These are phyloP conservation scores for Todiramphus chloris DNA, from an alignment of 2,113 vertebrate species.

Conservation along the genomic window DNA sequence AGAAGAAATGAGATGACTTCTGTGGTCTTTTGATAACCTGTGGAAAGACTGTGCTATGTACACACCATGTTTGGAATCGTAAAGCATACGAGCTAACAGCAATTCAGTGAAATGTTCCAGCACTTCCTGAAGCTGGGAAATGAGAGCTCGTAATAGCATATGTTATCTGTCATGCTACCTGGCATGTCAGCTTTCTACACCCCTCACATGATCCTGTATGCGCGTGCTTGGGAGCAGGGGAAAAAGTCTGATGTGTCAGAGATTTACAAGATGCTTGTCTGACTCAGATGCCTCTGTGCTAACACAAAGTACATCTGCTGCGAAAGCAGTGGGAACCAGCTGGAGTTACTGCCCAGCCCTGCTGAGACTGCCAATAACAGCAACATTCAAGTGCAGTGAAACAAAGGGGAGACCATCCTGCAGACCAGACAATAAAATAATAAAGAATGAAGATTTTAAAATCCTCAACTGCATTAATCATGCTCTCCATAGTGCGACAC, in stretches of 20 bases:
- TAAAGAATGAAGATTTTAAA: not conserved
- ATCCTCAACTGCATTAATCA: rapidly evolving
- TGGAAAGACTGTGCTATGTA: not conserved
- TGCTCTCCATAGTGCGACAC: too few relatives aligned
- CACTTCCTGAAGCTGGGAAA: not conserved
- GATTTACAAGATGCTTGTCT: not conserved
- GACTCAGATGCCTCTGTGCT: not conserved
- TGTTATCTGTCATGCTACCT: not conserved
- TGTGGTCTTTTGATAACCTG: not conserved
- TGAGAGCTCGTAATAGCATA: not conserved
- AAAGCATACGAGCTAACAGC: not conserved
- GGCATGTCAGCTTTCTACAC: not conserved
- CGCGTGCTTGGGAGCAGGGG: not conserved
- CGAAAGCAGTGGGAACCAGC: not conserved
- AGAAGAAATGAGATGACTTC: not conserved
- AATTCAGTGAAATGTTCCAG: not conserved
- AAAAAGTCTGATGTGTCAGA: not conserved
- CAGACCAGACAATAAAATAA: not conserved
- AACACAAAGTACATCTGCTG: rapidly evolving
- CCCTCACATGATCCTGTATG: not conserved
- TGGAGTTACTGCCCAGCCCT: not conserved
- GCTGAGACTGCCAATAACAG: rapidly evolving
- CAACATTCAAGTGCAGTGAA: not conserved
- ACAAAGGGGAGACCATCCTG: not conserved
- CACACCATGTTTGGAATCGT: not conserved